Evolutionary conservation across 2,888 invertebrate species (phyloP).

Genomic region (Pyrrhosoma nymphula): DNA sequence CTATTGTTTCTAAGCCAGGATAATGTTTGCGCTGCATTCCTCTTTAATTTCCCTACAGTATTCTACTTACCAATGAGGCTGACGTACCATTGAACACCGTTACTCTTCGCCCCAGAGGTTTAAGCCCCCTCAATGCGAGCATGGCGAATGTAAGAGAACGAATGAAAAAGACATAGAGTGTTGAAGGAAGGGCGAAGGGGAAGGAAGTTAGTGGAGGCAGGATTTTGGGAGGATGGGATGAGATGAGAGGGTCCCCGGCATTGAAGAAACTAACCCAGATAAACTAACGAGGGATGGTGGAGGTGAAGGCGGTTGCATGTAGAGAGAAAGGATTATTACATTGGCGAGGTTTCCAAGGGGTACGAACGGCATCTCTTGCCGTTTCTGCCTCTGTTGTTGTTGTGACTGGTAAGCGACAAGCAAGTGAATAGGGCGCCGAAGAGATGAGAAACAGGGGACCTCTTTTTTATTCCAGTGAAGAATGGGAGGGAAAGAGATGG

Average conservation of each 20-base stretch:
- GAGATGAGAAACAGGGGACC: constrained; percentile 28
- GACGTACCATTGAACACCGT: too few relatives aligned
- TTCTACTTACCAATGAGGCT: too few relatives aligned
- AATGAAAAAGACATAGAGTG: background rate
- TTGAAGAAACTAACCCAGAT: constrained; percentile 40
- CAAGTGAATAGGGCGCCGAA: constrained; percentile 49
- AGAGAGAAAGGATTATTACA: constrained; percentile 31
- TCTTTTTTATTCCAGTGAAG: constrained; percentile 17
- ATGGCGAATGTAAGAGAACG: background rate
- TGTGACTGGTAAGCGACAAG: constrained; percentile 61
- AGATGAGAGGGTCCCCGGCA: background rate
- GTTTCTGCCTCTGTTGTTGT: background rate
- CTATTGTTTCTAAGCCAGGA: too few relatives aligned
- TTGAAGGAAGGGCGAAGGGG: background rate
- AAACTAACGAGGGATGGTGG: background rate
- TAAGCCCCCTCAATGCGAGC: background rate
- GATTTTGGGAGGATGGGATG: background rate
- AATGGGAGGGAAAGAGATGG: constrained; percentile 45
- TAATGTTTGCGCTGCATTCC: too few relatives aligned
- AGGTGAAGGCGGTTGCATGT: background rate
- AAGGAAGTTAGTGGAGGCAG: background rate
- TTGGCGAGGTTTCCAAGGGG: constrained; percentile 25
- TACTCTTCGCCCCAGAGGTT: background rate
- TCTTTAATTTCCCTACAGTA: too few relatives aligned
- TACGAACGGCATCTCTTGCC: constrained; percentile 11